Percentiles rank a stretch among this genome's conserved stretches.
phyloP scores from a whole-genome alignment of 2,888 invertebrate species.

The Macrostomum cliftonense region DNA sequence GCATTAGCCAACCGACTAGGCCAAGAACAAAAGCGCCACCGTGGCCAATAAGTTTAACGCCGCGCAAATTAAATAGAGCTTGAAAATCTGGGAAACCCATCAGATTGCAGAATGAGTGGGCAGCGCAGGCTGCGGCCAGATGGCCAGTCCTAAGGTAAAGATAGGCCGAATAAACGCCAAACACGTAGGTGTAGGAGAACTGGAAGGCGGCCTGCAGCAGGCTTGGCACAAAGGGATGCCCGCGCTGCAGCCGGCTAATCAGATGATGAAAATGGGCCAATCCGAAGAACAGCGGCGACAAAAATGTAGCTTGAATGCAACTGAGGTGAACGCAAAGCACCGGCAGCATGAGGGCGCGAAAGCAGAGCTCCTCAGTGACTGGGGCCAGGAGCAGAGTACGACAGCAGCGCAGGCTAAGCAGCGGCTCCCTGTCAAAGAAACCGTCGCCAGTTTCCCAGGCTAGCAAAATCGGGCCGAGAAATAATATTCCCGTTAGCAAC shows the following conservation, averaged over 20 bases:
- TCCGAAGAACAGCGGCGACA: slow-evolving; percentile 76
- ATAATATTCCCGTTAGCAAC: too few species aligned
- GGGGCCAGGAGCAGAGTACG: slow-evolving; percentile 47
- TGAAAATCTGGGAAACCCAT: slow-evolving; percentile 81
- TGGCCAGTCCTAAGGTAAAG: slow-evolving; percentile 77
- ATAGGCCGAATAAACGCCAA: slow-evolving; percentile 83
- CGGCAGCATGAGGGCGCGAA: slow-evolving; percentile 82
- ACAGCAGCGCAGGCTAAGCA: neutral
- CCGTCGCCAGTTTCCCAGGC: too few species aligned
- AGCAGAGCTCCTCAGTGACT: slow-evolving; percentile 80
- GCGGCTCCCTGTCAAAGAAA: too few species aligned
- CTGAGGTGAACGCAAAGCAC: slow-evolving; percentile 61
- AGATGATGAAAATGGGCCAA: slow-evolving; percentile 84
- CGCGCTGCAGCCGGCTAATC: slow-evolving; percentile 49
- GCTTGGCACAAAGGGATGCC: slow-evolving; percentile 17
- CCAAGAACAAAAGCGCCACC: slow-evolving; percentile 53
- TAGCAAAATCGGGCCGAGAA: too few species aligned
- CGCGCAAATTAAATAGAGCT: slow-evolving; percentile 42
- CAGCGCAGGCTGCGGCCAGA: slow-evolving; percentile 63
- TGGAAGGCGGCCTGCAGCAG: slow-evolving; percentile 47
- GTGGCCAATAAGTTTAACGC: slow-evolving; percentile 40
- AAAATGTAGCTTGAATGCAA: slow-evolving; percentile 54
- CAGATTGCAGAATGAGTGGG: slow-evolving; percentile 83
- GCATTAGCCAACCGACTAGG: slow-evolving; percentile 53
- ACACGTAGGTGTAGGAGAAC: slow-evolving; percentile 69